Conservation (phyloP, 2,888 invertebrate species). For the Neelides folsomi region DNA sequence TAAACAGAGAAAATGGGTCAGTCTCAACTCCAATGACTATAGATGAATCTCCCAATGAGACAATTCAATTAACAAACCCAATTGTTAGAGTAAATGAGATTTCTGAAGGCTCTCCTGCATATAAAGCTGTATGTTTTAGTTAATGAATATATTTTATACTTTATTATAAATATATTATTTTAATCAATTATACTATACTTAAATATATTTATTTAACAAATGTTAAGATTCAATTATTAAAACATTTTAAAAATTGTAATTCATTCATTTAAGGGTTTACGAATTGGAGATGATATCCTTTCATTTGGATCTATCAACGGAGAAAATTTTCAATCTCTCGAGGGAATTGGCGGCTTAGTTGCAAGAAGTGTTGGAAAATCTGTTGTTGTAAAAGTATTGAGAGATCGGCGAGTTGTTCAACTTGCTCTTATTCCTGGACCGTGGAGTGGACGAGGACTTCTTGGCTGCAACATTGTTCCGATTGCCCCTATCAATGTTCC, state of each 20-base stretch:
- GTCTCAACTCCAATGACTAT: conserved; percentile 10
- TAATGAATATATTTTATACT: not conserved
- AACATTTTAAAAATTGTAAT: too few species aligned
- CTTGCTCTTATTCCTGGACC: conserved; percentile 54
- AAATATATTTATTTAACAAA: too few species aligned
- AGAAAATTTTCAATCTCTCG: conserved; percentile 53
- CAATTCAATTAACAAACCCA: conserved; percentile 34
- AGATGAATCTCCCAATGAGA: conserved; percentile 5
- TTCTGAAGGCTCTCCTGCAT: conserved; percentile 66
- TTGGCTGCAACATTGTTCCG: conserved; percentile 56
- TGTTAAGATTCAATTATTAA: too few species aligned
- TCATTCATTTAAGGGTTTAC: conserved; percentile 49
- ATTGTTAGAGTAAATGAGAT: conserved; percentile 63
- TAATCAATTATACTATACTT: too few species aligned
- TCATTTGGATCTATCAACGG: conserved; percentile 65
- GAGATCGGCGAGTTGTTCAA: conserved; percentile 43
- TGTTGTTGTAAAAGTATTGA: conserved; percentile 34
- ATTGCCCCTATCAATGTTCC: conserved; percentile 42
- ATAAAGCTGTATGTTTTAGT: conserved; percentile 51
- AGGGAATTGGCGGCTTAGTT: conserved; percentile 56
- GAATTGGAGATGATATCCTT: conserved; percentile 53
- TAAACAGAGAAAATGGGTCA: conserved; percentile 27
- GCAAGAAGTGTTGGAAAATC: conserved; percentile 37
- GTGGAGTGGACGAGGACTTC: conserved; percentile 64
- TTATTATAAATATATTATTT: not conserved